Evolutionary conservation across 2,797 vertebrate species (phyloP), one percentile per base, ranked within the genome.

Genomic region (Oceanodroma leucorhoa): DNA sequence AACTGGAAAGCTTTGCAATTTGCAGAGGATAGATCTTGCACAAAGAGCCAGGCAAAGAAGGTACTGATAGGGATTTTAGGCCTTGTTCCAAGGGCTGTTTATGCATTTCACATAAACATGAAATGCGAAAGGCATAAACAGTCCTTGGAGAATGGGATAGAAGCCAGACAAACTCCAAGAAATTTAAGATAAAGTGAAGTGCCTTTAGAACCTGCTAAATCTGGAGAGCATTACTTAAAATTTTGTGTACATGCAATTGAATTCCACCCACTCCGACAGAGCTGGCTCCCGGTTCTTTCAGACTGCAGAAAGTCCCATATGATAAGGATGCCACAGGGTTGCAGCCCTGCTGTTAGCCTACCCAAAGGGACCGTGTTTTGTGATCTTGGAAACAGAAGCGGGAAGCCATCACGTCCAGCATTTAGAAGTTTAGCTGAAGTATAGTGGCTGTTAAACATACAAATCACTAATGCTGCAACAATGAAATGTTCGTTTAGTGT

Each of bases 101-200:
- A 34, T 76, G 26, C 46, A 1, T 95, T 76, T 93, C 27, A 19
- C 20, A 8, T 94, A 87, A 93, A 84, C 86, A 70, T 9, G 5
- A 91, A 90, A 94, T 46, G 45, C 71, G 83, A 88, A 66, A 73
- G 17, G 32, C 90, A 30, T 90, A 94, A 92, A 82, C 78, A 93
- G 73, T 77, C 88, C 92, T 94, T 97, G 88, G 62, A 84, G 66
- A 73, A 65, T 30, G n/a, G 70, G 54, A 40, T 54, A 21, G n/a
- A 73, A 92, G 81, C 51, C 70, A 90, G 73, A 93, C 36, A 60
- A 51, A 84, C 87, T 87, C 46, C n/a, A 23, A 53, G 58, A 51
- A 62, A 58, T 5, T n/a, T 30, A 40, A 87, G 71, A 79, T 46
- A 51, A 87, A 69, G 8, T 83, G 15, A 67, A 72, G 36, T 66